These are phyloP conservation scores for Geothlypis trichas DNA, from an alignment of 2,113 vertebrate genomes.

Conservation along the genomic window DNA sequence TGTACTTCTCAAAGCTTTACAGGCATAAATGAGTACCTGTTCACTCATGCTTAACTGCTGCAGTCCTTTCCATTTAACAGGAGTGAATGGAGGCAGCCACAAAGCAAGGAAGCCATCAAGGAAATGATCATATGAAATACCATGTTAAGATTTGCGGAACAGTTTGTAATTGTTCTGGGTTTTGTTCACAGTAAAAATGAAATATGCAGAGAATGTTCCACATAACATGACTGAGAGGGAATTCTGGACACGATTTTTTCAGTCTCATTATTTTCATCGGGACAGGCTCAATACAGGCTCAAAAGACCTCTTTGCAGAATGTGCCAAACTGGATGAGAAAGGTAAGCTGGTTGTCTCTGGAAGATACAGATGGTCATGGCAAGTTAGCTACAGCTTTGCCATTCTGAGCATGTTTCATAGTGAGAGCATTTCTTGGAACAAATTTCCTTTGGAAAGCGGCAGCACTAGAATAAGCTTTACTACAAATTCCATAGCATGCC, in stretches of 20 bases:
- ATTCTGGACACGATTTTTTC: constrained; percentile 98
- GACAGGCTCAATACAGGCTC: constrained; percentile 93
- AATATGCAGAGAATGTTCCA: constrained; percentile 96
- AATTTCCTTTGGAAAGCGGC: background rate
- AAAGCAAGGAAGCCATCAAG: background rate
- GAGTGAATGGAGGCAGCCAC: background rate
- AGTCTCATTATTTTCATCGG: constrained; percentile 99
- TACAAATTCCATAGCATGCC: background rate
- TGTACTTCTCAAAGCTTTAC: background rate
- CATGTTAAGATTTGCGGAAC: background rate
- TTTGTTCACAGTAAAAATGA: constrained; percentile 90
- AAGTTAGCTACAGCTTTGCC: background rate
- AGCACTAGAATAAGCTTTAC: background rate
- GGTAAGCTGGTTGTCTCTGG: constrained; percentile 71
- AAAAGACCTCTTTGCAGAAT: constrained; percentile 97
- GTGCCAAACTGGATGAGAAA: constrained; percentile 97
- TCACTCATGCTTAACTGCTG: background rate
- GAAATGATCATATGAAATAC: background rate
- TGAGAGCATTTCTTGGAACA: background rate
- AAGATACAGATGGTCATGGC: background rate
- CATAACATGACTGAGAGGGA: constrained; percentile 96
- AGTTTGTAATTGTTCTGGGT: background rate
- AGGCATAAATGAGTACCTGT: background rate
- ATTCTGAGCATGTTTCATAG: background rate
- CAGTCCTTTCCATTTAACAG: background rate